Base-by-base conservation (phyloP, 1,140 invertebrate genomes). In the Trachymyrmex cornetzi region DNA sequence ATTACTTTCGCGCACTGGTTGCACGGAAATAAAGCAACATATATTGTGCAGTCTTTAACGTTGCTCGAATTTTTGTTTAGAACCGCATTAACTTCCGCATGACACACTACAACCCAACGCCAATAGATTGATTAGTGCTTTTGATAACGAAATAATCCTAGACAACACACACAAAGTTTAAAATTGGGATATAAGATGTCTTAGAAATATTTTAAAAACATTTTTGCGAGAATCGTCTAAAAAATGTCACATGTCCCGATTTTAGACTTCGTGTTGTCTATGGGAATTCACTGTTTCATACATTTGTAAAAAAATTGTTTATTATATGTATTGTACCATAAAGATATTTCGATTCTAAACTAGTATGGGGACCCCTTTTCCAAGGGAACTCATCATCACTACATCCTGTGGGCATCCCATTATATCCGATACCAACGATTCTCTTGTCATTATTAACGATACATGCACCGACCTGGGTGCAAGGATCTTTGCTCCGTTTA, bases 1-100 rank as follows among this genome's bases (percentile, higher is more conserved):
- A 99, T 99, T 3, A 99, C 95, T 95, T 99, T 99, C 0, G 99
- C 98, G 96, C 99, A 99, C 95, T 99, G 98, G 93, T 99, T 99
- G 93, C 99, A 99, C 0, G 99, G 99, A 94, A 99, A 99, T 9
- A 99, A 94, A 0, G 96, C 97, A 0, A 98, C 98, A 94, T 99
- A 99, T 1, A 99, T 97, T 0, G 96, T 97, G 92, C 98, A 99
- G 87, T 97, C 96, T 90, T 97, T 97, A 0, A 99, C 94, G 95
- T 98, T 96, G 0, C 96, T 95, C 3, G 96, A 96, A 93, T 98
- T 99, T 94, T 98, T 99, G 93, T 99, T 99, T 1, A 99, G 90
- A 85, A 99, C 98, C 14, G 99, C 99, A 96, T 99, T 99, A 94
- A 99, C 96, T 96, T 99, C 99, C 48, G 99, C 99, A 96, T 99